Evolutionary conservation across 2,113 vertebrate species (phyloP).

Genomic region (Scortum barcoo): DNA sequence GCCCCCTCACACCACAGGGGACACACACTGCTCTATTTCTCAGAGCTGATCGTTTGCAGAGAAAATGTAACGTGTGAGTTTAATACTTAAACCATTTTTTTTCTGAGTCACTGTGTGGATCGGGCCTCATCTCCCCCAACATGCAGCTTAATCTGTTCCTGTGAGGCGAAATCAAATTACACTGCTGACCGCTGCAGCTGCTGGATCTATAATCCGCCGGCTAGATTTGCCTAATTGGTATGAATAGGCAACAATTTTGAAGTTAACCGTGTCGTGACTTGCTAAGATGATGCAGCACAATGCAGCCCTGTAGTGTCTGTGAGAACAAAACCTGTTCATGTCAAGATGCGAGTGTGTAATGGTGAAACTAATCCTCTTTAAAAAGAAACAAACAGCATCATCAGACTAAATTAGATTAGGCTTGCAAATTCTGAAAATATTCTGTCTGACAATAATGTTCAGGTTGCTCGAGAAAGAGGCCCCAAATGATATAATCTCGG

Average conservation of each 20-base stretch:
- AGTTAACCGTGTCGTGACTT: background rate
- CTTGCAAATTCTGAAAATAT: background rate
- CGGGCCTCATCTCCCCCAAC: background rate
- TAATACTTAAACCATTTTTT: constrained; percentile 26
- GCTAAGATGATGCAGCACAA: background rate
- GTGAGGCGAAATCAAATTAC: constrained; percentile 17
- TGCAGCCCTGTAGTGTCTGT: background rate
- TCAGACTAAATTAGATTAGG: background rate
- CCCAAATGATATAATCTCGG: background rate
- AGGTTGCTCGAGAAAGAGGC: background rate
- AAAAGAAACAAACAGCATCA: too few relatives aligned
- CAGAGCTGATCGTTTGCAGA: constrained; percentile 6
- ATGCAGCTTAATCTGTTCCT: background rate
- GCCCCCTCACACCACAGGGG: constrained; percentile 35
- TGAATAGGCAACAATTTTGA: background rate
- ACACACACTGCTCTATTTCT: constrained; percentile 47
- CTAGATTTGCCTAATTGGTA: constrained; percentile 5
- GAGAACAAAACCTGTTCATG: background rate
- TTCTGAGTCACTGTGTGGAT: background rate
- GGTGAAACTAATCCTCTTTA: background rate
- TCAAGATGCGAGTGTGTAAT: background rate
- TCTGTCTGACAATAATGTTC: background rate
- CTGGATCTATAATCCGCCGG: background rate
- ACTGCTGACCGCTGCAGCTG: constrained; percentile 10
- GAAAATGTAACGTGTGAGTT: background rate